A percentile compares a stretch with the other conserved stretches of the same genome.
These are phyloP conservation scores for Campodea augens DNA, from an alignment of 1,140 invertebrate species.

Conservation along the genomic window DNA sequence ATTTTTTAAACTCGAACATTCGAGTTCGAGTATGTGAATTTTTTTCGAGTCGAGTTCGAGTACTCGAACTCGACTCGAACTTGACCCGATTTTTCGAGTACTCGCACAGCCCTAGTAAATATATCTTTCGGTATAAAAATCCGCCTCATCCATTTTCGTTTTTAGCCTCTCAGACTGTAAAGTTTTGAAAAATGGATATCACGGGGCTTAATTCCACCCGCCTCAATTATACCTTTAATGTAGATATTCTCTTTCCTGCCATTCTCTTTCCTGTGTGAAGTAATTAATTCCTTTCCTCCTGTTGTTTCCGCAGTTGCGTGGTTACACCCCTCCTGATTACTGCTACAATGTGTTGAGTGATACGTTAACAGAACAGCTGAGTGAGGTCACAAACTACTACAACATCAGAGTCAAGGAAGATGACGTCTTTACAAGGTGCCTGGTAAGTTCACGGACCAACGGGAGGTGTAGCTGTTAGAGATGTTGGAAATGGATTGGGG, in stretches of 20 bases:
- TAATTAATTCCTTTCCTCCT: neutral
- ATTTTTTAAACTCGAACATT: too few relatives aligned
- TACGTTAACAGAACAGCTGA: constrained; percentile 32
- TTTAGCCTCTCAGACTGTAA: neutral
- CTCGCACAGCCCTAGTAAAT: too few relatives aligned
- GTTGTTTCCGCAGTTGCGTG: constrained; percentile 23
- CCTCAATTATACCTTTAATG: neutral
- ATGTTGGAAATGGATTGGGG: too few relatives aligned
- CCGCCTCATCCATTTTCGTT: neutral
- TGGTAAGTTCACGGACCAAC: constrained; percentile 28
- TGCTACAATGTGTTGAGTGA: constrained; percentile 29
- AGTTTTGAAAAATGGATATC: too few relatives aligned
- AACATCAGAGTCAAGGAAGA: constrained; percentile 33
- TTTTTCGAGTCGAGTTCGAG: too few relatives aligned
- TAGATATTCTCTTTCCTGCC: neutral
- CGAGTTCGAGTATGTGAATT: too few relatives aligned
- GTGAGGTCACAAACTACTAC: constrained; percentile 37
- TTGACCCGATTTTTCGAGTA: too few relatives aligned
- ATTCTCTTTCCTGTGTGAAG: neutral
- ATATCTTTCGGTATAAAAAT: too few relatives aligned
- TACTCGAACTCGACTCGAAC: too few relatives aligned
- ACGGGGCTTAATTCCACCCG: neutral
- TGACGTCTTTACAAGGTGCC: constrained; percentile 45
- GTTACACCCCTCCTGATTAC: constrained; percentile 26
- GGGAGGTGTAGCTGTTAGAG: too few relatives aligned